Evolutionary conservation across 2,113 vertebrate species (phyloP), one percentile per base, ranked within the genome.

Genomic region (Melierax canorus): DNA sequence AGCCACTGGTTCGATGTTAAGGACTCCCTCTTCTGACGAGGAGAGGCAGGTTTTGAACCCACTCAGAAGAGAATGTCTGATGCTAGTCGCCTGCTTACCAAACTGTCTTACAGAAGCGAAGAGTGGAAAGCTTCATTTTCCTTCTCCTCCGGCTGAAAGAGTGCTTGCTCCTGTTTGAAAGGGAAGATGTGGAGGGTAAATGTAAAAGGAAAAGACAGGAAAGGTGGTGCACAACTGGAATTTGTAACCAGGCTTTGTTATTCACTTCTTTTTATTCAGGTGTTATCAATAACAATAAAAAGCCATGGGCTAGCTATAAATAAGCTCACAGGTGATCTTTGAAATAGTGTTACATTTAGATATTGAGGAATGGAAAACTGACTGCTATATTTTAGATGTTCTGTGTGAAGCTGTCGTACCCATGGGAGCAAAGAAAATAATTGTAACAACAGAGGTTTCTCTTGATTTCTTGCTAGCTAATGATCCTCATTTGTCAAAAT

Each of bases 401-500:
- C 41, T 79, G 23, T 63, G 32, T 83, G 39, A 85, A 66, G 63
- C 53, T 90, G 17, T 66, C 58, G 5, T 41, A 76, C 60, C 64
- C 41, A 21, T 66, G 74, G 58, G 71, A 92, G 30, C 48, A 64
- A 82, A 73, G 81, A 46, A 90, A 87, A 7, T 63, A 76, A 78
- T 66, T 86, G 62, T 60, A 94, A 75, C 39, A 73, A 36, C 71
- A 73, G 64, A 93, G 53, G 36, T 86, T 96, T 82, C 53, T 92
- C 41, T 63, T 89, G 74, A 79, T 76, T 75, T 82, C 74, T 75
- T 94, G 27, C 48, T 82, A 38, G 58, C 27, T 96, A 88, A 94
- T 88, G 92, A 92, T 82, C 53, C 56, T 68, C 66, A 45, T 85
- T 94, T 93, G 20, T 95, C 78, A 94, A 73, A 87, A 90, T 7